Base-by-base conservation (phyloP, 2,888 invertebrate species). In the Leptura quadrifasciata region DNA sequence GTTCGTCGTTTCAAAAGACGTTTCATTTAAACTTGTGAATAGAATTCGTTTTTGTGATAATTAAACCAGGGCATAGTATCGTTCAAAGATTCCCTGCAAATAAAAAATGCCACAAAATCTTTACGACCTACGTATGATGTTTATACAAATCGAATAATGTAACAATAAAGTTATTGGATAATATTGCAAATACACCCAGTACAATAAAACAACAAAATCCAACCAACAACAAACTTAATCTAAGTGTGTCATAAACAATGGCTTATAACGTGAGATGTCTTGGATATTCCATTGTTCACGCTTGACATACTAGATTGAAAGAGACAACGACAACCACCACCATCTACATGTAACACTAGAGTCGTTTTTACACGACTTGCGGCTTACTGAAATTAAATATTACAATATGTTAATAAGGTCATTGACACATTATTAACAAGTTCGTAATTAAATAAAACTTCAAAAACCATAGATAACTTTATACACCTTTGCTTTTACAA, bases 331-430 rank as follows among this genome's bases (percentile, higher is more conserved):
- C 65, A 52, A 21, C 27, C 18, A 39, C 20, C 47, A 65, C 47
- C 65, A 47, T 47, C 47, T n/a, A 47, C 47, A 47, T 24, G 18
- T 61, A 9, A 17, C 9, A 60, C n/a, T 27, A n/a, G 27, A 60
- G 10, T 35, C 9, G 18, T 52, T 47, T 21, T 12, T 47, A 47
- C 31, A 60, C 27, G 60, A 24, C 17, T 61, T 61, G 61, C 31
- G 15, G 24, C 27, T 65, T 65, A 65, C 24, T 65, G 65, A 65
- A 65, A 65, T 65, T 65, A 52, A 24, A 65, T 65, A 65, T 65
- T 52, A n/a, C 54, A 65, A 47, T 64, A 21, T 47, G 54, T 47
- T 52, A 52, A 52, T 52, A 47, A 52, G 65, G 65, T 65, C 65
- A 35, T 65, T 65, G 65, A 52, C 65, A 57, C 15, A 54, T n/a